Percentiles rank a stretch among this genome's conserved stretches.
Conservation (phyloP, 2,113 vertebrate genomes). For the Microcebus murinus region DNA sequence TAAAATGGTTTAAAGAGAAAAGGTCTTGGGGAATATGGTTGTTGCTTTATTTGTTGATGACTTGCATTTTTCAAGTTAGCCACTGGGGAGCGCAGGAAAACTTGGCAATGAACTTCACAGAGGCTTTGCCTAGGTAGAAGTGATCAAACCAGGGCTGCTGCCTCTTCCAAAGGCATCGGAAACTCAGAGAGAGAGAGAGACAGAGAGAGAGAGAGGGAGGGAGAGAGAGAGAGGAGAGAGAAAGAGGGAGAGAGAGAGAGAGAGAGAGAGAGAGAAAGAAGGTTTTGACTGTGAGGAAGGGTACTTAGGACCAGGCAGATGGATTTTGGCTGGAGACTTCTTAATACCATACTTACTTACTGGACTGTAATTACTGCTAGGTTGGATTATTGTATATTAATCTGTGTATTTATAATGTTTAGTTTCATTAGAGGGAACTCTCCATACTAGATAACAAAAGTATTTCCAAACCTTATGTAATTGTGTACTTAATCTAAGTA, state of each 20-base stretch:
- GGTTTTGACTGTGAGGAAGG: background rate
- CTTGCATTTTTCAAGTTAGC: slow-evolving; percentile 45
- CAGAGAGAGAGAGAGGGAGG: too few relatives aligned
- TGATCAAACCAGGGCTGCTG: background rate
- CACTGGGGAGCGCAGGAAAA: slow-evolving; percentile 46
- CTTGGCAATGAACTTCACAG: background rate
- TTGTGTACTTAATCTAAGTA: background rate
- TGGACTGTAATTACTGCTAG: background rate
- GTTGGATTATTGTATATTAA: background rate
- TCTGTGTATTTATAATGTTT: background rate
- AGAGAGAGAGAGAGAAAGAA: too few relatives aligned
- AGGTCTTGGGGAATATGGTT: background rate
- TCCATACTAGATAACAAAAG: background rate
- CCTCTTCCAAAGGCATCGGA: background rate
- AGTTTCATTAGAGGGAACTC: background rate
- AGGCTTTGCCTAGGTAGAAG: background rate
- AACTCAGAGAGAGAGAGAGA: background rate
- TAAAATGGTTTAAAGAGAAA: background rate
- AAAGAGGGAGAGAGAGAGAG: too few relatives aligned
- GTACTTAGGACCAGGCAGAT: background rate
- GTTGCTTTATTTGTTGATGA: background rate
- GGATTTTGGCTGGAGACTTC: background rate
- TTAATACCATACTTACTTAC: background rate
- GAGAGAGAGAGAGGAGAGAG: too few relatives aligned
- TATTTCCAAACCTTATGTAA: background rate